Evolutionary conservation across 2,113 vertebrate species (phyloP), one percentile per base, ranked within the genome.

Genomic region (Zosterops pallidus): DNA sequence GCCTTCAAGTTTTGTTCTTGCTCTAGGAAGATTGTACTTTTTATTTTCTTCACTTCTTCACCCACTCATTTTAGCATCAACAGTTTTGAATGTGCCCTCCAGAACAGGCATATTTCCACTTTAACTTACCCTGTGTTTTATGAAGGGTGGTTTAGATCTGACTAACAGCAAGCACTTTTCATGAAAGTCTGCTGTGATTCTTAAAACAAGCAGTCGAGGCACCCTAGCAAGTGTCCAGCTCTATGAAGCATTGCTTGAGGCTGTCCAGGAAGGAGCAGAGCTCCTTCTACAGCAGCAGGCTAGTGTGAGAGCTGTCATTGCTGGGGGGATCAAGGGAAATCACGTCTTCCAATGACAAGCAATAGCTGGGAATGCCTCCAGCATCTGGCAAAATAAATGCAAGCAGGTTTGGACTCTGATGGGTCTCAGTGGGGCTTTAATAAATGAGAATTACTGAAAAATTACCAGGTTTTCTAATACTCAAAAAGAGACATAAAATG

Each of bases 261-360:
- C 74, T 57, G 25, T n/a, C 23, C 64, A 49, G 65, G 55, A 46
- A 83, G 63, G 21, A 91, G 53, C 33, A 76, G 67, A 62, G 50
- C 14, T 12, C 60, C 37, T 65, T 65, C 60, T 42, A 2, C 2
- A 81, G 64, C 17, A 89, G 39, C 25, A 81, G 65, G 47, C 9
- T 81, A 11, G 18, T 3, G 11, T 62, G n/a, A 89, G 74, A 70
- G 22, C 64, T 49, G 37, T 44, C 60, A 25, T 31, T 65, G 68
- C 56, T 33, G 22, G 26, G 41, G 6, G 10, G 9, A 69, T 81
- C 55, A 57, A 72, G 64, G 83, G n/a, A 84, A 91, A 81, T 46
- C 6, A 2, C 9, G 0, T 46, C 44, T 92, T 86, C 56, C 47
- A 63, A 39, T 0, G 8, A 14, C 0, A 0, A 67, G 14, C 7